Evolutionary conservation across 92 coral and sea anemone genomes (phyloP), one percentile per base, ranked within the genome.

Genomic region (Epizoanthus ramosus): DNA sequence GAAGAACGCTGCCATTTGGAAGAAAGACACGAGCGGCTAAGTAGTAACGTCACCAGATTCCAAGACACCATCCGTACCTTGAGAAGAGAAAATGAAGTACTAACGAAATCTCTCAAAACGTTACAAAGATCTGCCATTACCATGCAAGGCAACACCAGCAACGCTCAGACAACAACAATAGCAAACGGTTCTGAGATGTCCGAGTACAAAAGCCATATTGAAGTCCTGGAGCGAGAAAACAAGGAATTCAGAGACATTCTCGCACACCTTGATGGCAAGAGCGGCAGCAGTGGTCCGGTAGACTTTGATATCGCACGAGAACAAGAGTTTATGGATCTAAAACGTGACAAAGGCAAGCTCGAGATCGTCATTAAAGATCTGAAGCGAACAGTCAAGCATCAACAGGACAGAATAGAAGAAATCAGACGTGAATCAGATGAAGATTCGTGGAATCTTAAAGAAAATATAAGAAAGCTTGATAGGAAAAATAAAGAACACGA

Each of bases 231-330:
- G 39, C 86, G 86, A 41, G 97, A 93, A 71, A 93, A 93, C 81
- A 86, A 84, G 33, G 97, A 93, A 77, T 93, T 93, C 63, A 87
- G 93, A 64, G 76, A 87, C 50, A 93, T 93, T 43, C 95, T 93
- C 6, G 97, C 90, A 22, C 88, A 83, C 8, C 76, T 93, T 63
- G 92, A 86, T 79, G 87, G 86, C 50, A 87, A 82, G 56, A 93
- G 84, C 65, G 87, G 83, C 53, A 84, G 68, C 67, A 92, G 90
- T 67, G 88, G 84, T 23, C 83, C 83, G 54, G 68, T 89, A 35
- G 97, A 93, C 52, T 74, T 92, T 13, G 93, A 94, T 0, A 81
- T 89, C 8, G 91, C 83, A 6, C 76, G 90, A 18, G 97, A 93
- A 53, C 88, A 92, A 57, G 91, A 94, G 17, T 88, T 64, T 69